Conservation (phyloP, 2,888 invertebrate species). For the Hanleya hanleyi region DNA sequence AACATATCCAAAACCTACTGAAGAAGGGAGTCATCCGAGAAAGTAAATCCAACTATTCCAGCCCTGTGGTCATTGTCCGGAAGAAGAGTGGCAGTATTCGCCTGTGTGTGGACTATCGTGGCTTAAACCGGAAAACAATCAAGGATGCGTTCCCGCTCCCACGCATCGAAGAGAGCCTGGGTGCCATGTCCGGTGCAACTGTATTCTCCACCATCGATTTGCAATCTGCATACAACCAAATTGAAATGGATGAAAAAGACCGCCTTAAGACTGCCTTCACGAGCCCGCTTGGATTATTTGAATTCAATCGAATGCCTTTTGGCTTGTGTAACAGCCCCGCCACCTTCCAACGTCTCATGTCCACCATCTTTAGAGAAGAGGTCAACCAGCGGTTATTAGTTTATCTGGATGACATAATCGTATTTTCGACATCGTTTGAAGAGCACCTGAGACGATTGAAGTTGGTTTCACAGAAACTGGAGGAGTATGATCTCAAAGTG, state of each 20-base stretch:
- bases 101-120: neutral
- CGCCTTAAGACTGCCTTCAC: slow-evolving; percentile 35
- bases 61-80: neutral
- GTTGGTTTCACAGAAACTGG: slow-evolving; percentile 17
- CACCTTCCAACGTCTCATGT: slow-evolving; percentile 28
- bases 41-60: neutral
- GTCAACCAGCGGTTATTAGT: slow-evolving; percentile 17
- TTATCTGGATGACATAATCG: slow-evolving; percentile 22
- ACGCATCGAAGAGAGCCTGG: slow-evolving; percentile 26
- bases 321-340: slow-evolving; percentile 15
- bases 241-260: slow-evolving; percentile 28
- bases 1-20: neutral
- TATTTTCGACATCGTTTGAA: slow-evolving; percentile 22
- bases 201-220: slow-evolving; percentile 31
- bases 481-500: slow-evolving; percentile 28
- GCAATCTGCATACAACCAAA: slow-evolving; percentile 27
- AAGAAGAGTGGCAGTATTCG: neutral
- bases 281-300: slow-evolving; percentile 25
- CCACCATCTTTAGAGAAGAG: slow-evolving; percentile 21
- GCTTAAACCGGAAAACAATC: slow-evolving; percentile 28
- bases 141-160: slow-evolving; percentile 35
- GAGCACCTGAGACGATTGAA: slow-evolving; percentile 26
- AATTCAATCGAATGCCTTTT: slow-evolving; percentile 24
- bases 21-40: neutral
- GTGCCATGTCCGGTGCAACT: slow-evolving; percentile 14